Evolutionary conservation across 2,888 invertebrate species (phyloP), one percentile per base, ranked within the genome.

Genomic region (Eristalis pertinax): DNA sequence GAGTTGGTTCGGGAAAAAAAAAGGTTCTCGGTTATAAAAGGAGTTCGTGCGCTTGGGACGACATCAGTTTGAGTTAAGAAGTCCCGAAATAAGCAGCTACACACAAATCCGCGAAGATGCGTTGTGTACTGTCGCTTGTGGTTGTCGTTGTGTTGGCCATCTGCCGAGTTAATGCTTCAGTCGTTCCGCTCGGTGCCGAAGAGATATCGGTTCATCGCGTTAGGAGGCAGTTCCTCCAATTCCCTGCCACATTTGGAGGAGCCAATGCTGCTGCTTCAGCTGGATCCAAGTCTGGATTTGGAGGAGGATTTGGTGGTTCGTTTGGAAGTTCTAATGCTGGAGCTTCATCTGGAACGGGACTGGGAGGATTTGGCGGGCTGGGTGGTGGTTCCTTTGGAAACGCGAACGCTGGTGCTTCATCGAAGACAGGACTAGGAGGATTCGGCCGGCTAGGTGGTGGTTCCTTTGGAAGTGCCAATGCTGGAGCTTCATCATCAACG

Each of bases 331-430:
- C 43, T n/a, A 43, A 43, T n/a, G 43, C 43, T 43, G 43, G 43
- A n/a, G 43, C 43, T 4, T 43, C 35, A 35, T 35, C 35, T 26
- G 4, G 26, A 4, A 26, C 8, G 7, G 35, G 8, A 35, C 35
- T 35, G 5, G 26, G 26, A 26, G 26, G 26, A 26, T 26, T 26
- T 26, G 26, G 26, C 26, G 26, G 26, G 1, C 26, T 26, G 7
- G 32, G 32, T 26, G 26, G 26, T 26, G 26, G 26, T 4, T 26
- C 26, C 70, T 80, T 15, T 50, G 50, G 50, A 50, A 19, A 5
- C 13, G 50, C n/a, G 90, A 32, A 60, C 74, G 68, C 70, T 89
- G 32, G 32, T 89, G 29, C 69, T 5, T 43, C n/a, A 15, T 43
- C 43, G 1, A 15, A 15, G 3, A 15, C 43, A 15, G 43, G 43